Percentiles rank a stretch among this genome's conserved stretches.
Conservation (phyloP, 1,140 invertebrate species). For the Microplitis mediator region DNA sequence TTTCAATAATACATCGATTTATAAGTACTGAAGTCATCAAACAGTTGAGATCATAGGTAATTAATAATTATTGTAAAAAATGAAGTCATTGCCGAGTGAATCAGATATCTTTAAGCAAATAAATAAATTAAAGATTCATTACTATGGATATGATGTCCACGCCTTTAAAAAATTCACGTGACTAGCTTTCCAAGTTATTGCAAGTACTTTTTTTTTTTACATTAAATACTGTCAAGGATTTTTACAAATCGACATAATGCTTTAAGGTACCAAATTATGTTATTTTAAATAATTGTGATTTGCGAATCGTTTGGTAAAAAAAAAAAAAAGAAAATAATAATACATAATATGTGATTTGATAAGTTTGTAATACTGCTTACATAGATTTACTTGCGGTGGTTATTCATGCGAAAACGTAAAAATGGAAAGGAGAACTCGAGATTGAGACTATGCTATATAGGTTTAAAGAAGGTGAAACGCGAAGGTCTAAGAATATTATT, state of each 20-base stretch:
- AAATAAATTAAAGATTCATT: background rate
- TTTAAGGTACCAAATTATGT: background rate
- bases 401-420: background rate
- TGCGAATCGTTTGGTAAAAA: background rate
- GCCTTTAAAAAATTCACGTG: background rate
- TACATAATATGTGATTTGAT: background rate
- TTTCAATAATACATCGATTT: too few species aligned
- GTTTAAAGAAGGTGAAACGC: background rate
- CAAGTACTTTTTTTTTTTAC: background rate
- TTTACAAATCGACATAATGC: background rate
- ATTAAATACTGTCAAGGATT: background rate
- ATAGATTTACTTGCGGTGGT: background rate
- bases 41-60: too few species aligned
- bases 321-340: background rate
- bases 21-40: too few species aligned
- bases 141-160: background rate
- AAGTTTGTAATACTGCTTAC: background rate
- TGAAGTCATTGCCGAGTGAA: background rate
- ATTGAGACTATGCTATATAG: background rate
- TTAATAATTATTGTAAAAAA: too few species aligned
- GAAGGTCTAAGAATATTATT: background rate
- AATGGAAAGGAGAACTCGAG: background rate
- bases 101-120: background rate
- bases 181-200: background rate
- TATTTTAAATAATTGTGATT: background rate